Conservation (phyloP, 2,888 invertebrate genomes). For the Ceriagrion tenellum region DNA sequence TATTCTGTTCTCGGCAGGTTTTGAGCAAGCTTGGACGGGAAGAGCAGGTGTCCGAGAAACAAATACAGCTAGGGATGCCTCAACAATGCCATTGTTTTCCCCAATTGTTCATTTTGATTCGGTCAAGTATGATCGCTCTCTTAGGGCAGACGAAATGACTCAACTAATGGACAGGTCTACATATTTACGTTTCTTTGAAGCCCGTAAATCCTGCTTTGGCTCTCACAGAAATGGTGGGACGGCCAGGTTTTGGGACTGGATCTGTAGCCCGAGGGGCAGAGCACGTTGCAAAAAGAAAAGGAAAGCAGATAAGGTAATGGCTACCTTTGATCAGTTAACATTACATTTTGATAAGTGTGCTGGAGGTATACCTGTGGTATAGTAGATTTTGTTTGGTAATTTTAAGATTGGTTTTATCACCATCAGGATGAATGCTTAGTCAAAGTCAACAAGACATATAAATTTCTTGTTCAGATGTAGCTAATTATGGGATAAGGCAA, state of each 20-base stretch:
- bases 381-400: too few relatives aligned
- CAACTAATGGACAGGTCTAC: slow-evolving; percentile 77
- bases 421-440: too few relatives aligned
- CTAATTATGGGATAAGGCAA: too few relatives aligned
- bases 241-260: slow-evolving; percentile 46
- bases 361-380: too few relatives aligned
- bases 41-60: slow-evolving; percentile 44
- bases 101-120: slow-evolving; percentile 75
- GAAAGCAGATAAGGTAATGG: slow-evolving; percentile 43
- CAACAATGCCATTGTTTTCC: slow-evolving; percentile 23
- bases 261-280: not conserved
- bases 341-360: too few relatives aligned
- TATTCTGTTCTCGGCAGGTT: slow-evolving; percentile 44
- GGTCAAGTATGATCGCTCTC: slow-evolving; percentile 77
- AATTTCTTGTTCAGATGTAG: too few relatives aligned
- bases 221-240: slow-evolving; percentile 29
- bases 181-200: slow-evolving; percentile 89
- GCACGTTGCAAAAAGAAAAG: not conserved
- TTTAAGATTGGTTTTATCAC: too few relatives aligned
- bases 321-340: not conserved
- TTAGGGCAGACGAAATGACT: slow-evolving; percentile 75
- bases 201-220: slow-evolving; percentile 86
- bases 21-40: slow-evolving; percentile 55
- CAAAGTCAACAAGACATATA: too few relatives aligned
- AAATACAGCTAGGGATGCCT: not conserved